Base-by-base conservation (phyloP, 2,113 vertebrate species). In the Catagonus wagneri region DNA sequence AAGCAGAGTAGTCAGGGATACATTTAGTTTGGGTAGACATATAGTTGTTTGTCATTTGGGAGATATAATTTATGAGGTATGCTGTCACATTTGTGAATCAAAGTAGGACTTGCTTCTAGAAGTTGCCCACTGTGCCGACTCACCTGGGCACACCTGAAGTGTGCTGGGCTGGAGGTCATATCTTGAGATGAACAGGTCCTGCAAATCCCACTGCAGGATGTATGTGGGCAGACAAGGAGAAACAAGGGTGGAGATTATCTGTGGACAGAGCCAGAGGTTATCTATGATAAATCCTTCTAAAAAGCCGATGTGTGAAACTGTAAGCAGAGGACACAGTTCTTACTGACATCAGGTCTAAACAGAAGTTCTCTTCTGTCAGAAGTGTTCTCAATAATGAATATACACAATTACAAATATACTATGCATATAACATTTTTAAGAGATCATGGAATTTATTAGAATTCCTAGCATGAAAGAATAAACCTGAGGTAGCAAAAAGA, bases 401-500 rank as follows among this genome's bases (percentile, higher is more conserved):
- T 4, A 93, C 10, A 71, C 32, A 96, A 88, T 80, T 94, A 84
- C 16, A 96, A 89, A 91, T 89, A 54, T 85, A 91, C 61, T 76
- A 34, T 80, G 22, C 20, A 14, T 81, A 54, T 54, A 81, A 72
- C 91, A 90, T 94, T 96, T 96, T 89, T 72, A 83, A 94, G 68
- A 94, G 39, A 71, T 85, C 39, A 83, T 36, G 22, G 23, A 66
- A 83, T 89, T 97, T 89, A 74, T 86, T 74, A 83, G 65, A 88
- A 79, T 97, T 79, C 7, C 25, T 60, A 10, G 19, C 65, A 80
- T 39, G 32, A 80, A 19, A 27, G 27, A 74, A 66, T 39, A 83
- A 89, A 91, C 36, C 27, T 29, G 19, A 94, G 79, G 16, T 76
- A 66, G 27, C 17, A 79, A 83, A 36, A 81, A 94, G 63, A 83